Evolutionary conservation across 2,797 vertebrate genomes (phyloP), one percentile per base, ranked within the genome.

Genomic region (Gouania willdenowi): DNA sequence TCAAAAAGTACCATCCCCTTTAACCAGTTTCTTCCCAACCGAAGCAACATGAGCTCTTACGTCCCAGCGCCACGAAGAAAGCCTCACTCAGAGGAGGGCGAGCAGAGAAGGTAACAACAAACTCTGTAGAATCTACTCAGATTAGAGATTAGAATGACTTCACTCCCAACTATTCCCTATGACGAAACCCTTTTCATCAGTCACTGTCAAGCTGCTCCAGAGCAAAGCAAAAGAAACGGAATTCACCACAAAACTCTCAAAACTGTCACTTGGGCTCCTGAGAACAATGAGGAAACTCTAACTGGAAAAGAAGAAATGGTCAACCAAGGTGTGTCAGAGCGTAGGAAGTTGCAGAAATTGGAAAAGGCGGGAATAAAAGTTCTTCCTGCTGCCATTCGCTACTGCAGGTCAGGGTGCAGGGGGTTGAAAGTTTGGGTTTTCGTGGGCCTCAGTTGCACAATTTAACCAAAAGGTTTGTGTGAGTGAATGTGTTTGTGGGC

Each of bases 1-100:
- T 88, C 91, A 2, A 91, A 94, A 53, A 89, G 86, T 78, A 87
- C 87, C 56, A 75, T 95, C 82, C 92, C 92, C 74, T 99, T 99
- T 58, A 98, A 99, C 81, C 95, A 99, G 86, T 99, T 98, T 80
- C 93, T 99, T 59, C 97, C 95, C 0, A 98, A 97, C 81, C 93
- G 95, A 62, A 87, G 82, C 68, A 98, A 98, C 51, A 92, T 91
- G 85, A 91, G 88, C 15, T 84, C 88, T 59, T 98, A 95, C n/a
- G 56, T 97, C 51, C 93, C 93, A 0, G 78, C 89, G 7, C 89
- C 93, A 0, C 87, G 96, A 15, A 88, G 94, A 34, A 97, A 90
- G 72, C 90, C 92, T 54, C 91, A 89, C 31, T 62, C 84, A 0
- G 93, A 96, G 8, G 86, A 89, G 8, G 91, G 92, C 27, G 94